phyloP scores from a whole-genome alignment of 2,888 invertebrate genomes.

The Hartigia nigra region DNA sequence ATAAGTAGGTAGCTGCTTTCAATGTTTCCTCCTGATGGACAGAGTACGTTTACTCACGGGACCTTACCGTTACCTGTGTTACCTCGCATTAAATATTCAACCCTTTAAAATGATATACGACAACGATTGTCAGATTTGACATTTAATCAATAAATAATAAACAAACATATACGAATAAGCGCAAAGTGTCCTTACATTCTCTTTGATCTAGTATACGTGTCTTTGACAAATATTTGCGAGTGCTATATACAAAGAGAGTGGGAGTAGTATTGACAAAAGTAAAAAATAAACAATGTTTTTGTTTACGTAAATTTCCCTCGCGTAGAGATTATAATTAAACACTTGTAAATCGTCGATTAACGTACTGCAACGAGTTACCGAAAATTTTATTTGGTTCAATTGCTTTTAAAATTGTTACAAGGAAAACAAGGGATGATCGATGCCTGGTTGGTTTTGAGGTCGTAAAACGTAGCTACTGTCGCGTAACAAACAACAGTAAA shows the following conservation, averaged over 20 bases:
- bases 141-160: not conserved
- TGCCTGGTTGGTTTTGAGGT: too few relatives aligned
- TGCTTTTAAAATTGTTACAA: not conserved
- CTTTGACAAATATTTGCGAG: not conserved
- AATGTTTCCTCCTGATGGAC: slow-evolving; percentile 25
- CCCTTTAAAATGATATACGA: not conserved
- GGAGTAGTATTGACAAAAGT: not conserved
- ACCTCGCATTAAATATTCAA: slow-evolving; percentile 5
- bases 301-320: not conserved
- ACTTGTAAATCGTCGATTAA: not conserved
- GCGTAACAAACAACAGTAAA: too few relatives aligned
- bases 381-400: not conserved
- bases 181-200: not conserved
- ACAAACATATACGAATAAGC: not conserved
- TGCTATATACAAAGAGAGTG: not conserved
- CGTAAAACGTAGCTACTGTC: too few relatives aligned
- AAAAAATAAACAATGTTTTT: not conserved
- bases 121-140: not conserved
- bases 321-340: not conserved
- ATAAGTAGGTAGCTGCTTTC: slow-evolving; percentile 18
- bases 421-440: not conserved
- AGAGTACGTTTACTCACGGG: slow-evolving; percentile 24
- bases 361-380: not conserved
- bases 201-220: not conserved
- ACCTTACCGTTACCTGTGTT: slow-evolving; percentile 22